Evolutionary conservation across 2,888 invertebrate species (phyloP).

Genomic region (Drosophila diplacantha): DNA sequence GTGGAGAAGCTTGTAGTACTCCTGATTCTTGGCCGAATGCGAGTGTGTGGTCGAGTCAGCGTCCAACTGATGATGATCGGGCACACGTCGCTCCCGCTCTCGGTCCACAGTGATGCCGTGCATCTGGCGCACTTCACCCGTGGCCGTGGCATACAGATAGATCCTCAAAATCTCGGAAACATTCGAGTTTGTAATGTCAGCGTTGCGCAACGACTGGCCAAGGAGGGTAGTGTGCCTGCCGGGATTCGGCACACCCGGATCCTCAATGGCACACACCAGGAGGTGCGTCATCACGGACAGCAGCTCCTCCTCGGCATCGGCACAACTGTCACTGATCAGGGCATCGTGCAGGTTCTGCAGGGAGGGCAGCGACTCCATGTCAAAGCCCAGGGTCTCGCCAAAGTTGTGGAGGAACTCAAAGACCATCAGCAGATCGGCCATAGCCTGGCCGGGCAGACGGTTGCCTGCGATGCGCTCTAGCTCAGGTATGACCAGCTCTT

Average conservation of each 20-base stretch:
- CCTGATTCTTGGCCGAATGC: constrained; percentile 86
- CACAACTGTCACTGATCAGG: constrained; percentile 85
- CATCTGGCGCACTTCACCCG: constrained; percentile 89
- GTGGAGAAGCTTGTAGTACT: constrained; percentile 87
- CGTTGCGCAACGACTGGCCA: constrained; percentile 91
- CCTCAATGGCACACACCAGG: constrained; percentile 94
- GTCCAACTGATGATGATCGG: constrained; percentile 89
- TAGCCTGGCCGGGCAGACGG: constrained; percentile 90
- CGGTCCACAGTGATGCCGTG: constrained; percentile 89
- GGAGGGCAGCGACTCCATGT: constrained; percentile 91
- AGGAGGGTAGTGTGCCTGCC: constrained; percentile 92
- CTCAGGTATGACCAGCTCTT: constrained; percentile 85
- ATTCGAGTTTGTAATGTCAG: constrained; percentile 94
- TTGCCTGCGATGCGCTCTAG: constrained; percentile 88
- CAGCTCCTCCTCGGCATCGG: constrained; percentile 90
- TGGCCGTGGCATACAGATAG: constrained; percentile 93
- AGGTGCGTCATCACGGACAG: constrained; percentile 92
- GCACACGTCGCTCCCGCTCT: constrained; percentile 87
- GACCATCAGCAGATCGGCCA: constrained; percentile 95
- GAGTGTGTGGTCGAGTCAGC: constrained; percentile 82
- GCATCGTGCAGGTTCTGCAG: constrained; percentile 92
- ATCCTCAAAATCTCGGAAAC: constrained; percentile 94
- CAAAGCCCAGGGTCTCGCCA: constrained; percentile 95
- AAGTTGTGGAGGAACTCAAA: constrained; percentile 98
- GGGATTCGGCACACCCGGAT: constrained; percentile 94